Percentiles rank a stretch among this genome's conserved stretches.
Evolutionary conservation across 2,888 invertebrate species (phyloP).

Genomic region (Andrena bucephala): DNA sequence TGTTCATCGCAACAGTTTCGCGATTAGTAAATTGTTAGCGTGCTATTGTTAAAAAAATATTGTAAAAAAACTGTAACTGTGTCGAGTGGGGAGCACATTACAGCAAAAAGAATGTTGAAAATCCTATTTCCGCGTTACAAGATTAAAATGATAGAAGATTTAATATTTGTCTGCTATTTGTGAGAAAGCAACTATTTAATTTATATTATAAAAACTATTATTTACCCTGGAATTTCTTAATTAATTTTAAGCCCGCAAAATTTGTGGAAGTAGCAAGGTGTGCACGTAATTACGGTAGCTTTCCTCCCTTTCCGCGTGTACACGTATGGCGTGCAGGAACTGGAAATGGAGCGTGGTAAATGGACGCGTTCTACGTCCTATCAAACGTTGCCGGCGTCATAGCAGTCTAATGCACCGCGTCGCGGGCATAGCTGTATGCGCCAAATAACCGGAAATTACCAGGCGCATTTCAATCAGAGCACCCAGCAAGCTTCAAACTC

Average conservation of each 20-base stretch:
- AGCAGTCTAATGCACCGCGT: conserved; percentile 70
- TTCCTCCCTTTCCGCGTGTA: conserved; percentile 23
- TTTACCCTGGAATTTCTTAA: neutral
- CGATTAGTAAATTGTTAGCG: too few species aligned
- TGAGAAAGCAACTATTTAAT: too few species aligned
- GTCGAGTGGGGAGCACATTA: too few species aligned
- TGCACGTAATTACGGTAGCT: conserved; percentile 17
- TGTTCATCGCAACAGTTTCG: too few species aligned
- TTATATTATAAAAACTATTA: too few species aligned
- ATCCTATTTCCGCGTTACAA: too few species aligned
- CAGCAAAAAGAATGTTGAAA: too few species aligned
- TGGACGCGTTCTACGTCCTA: conserved; percentile 63
- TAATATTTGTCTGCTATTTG: too few species aligned
- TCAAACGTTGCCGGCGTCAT: conserved; percentile 69
- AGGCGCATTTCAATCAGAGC: conserved; percentile 78
- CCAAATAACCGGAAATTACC: conserved; percentile 79
- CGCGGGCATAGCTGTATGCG: conserved; percentile 71
- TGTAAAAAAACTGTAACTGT: too few species aligned
- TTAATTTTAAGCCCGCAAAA: neutral
- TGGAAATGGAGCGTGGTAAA: conserved; percentile 69
- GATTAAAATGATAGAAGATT: too few species aligned
- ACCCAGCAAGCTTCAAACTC: conserved; percentile 60
- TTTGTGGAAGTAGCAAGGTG: neutral
- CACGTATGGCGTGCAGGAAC: conserved; percentile 3
- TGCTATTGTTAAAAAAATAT: too few species aligned